Conservation (phyloP, 1,140 invertebrate genomes). For the Rhyacophila brunnea region DNA sequence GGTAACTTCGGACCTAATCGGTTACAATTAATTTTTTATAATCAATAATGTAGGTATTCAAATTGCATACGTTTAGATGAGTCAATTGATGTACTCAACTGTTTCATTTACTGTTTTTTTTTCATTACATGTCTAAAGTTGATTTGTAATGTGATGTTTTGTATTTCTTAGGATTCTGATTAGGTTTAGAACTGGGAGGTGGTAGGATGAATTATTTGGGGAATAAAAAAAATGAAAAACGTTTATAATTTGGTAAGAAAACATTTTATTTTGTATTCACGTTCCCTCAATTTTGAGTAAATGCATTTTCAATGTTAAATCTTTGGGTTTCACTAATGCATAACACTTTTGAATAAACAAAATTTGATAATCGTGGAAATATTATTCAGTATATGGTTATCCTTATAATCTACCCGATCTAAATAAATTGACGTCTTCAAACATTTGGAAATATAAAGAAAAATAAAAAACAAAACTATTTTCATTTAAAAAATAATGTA, state of each 20-base stretch:
- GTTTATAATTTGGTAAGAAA: neutral
- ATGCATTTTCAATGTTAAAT: constrained; percentile 19
- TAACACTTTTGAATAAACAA: constrained; percentile 10
- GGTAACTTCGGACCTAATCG: too few species aligned
- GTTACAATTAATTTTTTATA: too few species aligned
- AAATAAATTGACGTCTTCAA: constrained; percentile 5
- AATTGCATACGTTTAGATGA: too few species aligned
- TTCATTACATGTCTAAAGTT: too few species aligned
- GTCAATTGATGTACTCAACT: too few species aligned
- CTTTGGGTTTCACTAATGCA: constrained; percentile 19
- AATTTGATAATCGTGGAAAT: constrained; percentile 6
- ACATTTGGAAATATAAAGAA: neutral
- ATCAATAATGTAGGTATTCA: too few species aligned
- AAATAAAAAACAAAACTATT: constrained; percentile 9
- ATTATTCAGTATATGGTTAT: constrained; percentile 17
- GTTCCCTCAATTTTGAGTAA: constrained; percentile 21
- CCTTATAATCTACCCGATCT: constrained; percentile 14
- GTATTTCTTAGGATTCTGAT: too few species aligned
- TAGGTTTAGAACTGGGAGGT: too few species aligned
- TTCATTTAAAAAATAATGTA: neutral
- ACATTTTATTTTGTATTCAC: constrained; percentile 19
- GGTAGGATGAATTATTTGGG: too few species aligned
- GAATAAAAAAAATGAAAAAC: too few species aligned
- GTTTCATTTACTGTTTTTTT: too few species aligned
- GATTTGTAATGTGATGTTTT: too few species aligned